phyloP scores from a whole-genome alignment of 2,113 vertebrate genomes.

The Gallinago media region DNA sequence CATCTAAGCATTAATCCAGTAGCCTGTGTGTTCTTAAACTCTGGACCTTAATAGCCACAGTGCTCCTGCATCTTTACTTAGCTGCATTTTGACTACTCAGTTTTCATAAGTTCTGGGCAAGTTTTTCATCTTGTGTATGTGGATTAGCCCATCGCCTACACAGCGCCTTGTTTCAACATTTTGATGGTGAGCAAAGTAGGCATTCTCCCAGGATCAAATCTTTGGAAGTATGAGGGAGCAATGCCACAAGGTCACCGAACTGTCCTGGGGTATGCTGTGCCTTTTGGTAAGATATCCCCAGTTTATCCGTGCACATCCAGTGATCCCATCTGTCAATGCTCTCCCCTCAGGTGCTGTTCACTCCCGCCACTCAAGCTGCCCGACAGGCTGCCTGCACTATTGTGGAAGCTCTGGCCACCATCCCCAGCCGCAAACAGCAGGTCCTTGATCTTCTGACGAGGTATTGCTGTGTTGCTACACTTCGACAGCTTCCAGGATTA shows the following conservation, averaged over 20 bases:
- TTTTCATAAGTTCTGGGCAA: background rate
- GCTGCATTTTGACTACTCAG: background rate
- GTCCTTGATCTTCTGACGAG: constrained; percentile 97
- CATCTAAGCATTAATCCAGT: background rate
- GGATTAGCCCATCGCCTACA: background rate
- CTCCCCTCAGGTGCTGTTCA: constrained; percentile 90
- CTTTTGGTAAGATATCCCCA: background rate
- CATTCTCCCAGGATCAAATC: background rate
- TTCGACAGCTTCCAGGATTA: background rate
- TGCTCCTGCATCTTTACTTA: background rate
- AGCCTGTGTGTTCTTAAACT: background rate
- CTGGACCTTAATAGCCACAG: accelerated
- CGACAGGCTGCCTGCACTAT: constrained; percentile 97
- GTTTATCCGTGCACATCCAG: background rate
- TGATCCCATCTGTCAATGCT: background rate
- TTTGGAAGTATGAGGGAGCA: accelerated
- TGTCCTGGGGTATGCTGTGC: accelerated
- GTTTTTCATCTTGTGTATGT: background rate
- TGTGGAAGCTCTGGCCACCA: constrained; percentile 93
- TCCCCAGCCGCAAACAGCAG: constrained; percentile 96
- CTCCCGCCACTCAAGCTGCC: constrained; percentile 95
- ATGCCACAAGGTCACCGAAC: background rate
- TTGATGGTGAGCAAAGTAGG: background rate
- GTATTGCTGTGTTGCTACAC: constrained; percentile 65
- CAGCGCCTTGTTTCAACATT: too few species aligned